Conservation (phyloP, 2,113 vertebrate species). For the Eulemur macaco region DNA sequence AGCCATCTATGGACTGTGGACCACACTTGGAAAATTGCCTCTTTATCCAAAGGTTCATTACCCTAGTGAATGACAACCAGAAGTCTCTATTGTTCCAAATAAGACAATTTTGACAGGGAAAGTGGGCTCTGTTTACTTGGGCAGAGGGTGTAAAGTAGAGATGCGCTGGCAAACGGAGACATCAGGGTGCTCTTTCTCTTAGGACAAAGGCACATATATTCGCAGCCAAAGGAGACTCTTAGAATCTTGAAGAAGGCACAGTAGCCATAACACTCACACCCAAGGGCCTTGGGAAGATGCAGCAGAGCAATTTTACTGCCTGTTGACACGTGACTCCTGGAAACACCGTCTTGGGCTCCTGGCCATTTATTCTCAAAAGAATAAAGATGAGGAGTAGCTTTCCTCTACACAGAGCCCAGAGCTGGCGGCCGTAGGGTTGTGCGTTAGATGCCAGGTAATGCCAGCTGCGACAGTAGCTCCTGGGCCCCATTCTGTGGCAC, state of each 20-base stretch:
- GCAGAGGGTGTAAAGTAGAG: neutral
- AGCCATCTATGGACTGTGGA: neutral
- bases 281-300: neutral
- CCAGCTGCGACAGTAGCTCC: neutral
- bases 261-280: neutral
- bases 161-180: neutral
- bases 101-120: neutral
- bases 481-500: neutral
- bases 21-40: neutral
- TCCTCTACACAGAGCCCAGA: neutral
- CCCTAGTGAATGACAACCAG: neutral
- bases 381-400: neutral
- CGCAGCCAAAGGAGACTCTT: neutral
- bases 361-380: neutral
- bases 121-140: neutral
- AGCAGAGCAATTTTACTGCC: neutral
- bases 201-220: neutral
- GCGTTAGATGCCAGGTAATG: neutral
- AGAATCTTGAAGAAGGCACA: neutral
- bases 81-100: neutral
- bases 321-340: neutral
- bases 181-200: neutral
- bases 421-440: neutral
- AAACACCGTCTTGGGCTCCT: neutral
- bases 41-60: neutral